Evolutionary conservation across 2,888 invertebrate genomes (phyloP), one percentile per base, ranked within the genome.

Genomic region (Dynastes grantii): DNA sequence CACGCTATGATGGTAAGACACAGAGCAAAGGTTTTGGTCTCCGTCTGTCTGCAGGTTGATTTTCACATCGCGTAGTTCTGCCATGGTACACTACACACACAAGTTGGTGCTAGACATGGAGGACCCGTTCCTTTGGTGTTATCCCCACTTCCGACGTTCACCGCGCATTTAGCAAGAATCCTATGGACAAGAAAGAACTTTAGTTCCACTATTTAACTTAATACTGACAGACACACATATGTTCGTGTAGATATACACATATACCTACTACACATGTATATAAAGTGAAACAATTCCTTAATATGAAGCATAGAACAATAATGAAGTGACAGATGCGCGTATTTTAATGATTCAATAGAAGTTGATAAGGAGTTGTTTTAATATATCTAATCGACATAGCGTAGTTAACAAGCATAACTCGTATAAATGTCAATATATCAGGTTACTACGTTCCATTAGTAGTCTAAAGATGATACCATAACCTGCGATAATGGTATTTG

Each of bases 31-130:
- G 53, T 77, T 70, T 11, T 76, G 78, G n/a, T 75, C 80, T 37
- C 83, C 84, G 86, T 89, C 61, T 87, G 90, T 85, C 53, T 85
- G 82, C 89, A 91, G 80, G 88, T 80, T 76, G 58, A 80, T 77
- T 58, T 80, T 80, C 13, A 80, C 80, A 51, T 80, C 80, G 11
- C 73, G 87, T 87, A 83, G 89, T 89, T 82, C 90, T 89, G 80
- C 90, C 89, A 76, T 90, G 88, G 27, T 76, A 32, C 22, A 58
- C 58, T 58, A 58, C 55, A 58, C 37, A 40, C 73, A 45, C 37
- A n/a, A 40, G 16, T 37, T 45, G 37, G 9, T 45, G 40, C 73
- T 40, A 58, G 73, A 58, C 73, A 73, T 73, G 55, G 73, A 73
- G 73, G 73, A 73, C 32, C 55, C 71, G 71, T 67, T 67, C 45